A percentile compares a stretch with the other conserved stretches of the same genome.
Evolutionary conservation across 2,113 vertebrate genomes (phyloP).

Genomic region (Rhineura floridana): DNA sequence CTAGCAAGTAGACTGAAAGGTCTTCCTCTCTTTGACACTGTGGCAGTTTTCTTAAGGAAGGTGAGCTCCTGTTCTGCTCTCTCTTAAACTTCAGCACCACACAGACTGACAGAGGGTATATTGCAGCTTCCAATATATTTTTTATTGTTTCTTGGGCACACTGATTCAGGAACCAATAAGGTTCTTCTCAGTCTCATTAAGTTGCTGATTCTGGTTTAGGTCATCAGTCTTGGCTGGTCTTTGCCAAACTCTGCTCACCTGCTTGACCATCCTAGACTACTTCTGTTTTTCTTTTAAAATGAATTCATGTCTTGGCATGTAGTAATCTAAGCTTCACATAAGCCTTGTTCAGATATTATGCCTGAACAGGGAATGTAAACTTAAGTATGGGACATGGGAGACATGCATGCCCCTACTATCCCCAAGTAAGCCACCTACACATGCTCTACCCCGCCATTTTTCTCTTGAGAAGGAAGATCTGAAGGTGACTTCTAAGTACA

Average conservation of each 20-base stretch:
- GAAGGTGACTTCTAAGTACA: no score
- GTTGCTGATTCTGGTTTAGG: neutral
- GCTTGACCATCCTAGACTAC: neutral
- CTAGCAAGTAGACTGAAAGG: neutral
- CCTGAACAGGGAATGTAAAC: no score
- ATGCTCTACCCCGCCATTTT: no score
- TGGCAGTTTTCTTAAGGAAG: no score
- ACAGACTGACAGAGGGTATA: neutral
- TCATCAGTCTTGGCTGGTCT: neutral
- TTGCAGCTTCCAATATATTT: neutral
- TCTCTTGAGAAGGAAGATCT: no score
- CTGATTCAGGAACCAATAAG: neutral
- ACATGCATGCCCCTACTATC: no score
- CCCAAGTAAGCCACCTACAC: no score
- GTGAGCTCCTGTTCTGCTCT: neutral
- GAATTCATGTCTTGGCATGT: neutral
- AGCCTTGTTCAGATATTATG: no score
- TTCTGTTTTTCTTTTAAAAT: no score
- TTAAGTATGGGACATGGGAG: no score
- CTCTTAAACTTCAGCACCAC: neutral
- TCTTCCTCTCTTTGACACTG: neutral
- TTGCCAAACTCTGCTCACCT: neutral
- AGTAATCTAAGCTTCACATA: no score
- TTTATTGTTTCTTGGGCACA: no score
- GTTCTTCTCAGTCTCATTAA: neutral